Base-by-base conservation (phyloP, 2,797 vertebrate genomes). In the Kryptolebias ocellatus region DNA sequence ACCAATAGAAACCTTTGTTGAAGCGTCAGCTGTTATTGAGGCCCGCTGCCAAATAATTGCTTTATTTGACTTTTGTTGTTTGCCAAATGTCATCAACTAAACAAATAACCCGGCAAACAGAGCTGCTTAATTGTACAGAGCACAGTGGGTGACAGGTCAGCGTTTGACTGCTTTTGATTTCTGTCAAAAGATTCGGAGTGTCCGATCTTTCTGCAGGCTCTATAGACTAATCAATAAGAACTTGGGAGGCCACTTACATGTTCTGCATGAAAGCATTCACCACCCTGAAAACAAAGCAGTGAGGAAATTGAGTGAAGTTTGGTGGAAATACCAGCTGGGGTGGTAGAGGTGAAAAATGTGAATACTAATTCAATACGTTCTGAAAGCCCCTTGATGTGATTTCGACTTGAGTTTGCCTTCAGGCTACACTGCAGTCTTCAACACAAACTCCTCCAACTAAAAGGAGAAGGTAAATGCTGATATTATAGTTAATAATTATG, bases 221-320 rank as follows among this genome's bases (percentile, higher is more conserved):
- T 45, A 9, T 28, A 51, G 70, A n/a, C 60, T 60, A 57, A 90
- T 92, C 91, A 69, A 91, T 93, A 91, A 83, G 72, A 79, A 64
- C 87, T 65, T 60, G 70, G 86, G 87, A 83, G 87, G 87, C 74
- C 88, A 89, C 87, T 87, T 83, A 79, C 74, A 86, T 85, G 80
- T 87, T 86, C 82, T 84, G 78, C 85, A 83, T 88, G 79, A 83
- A 78, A 81, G 78, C 78, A 74, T 85, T 87, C 59, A 57, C 68
- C 73, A 74, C 63, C 50, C 50, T 64, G 53, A 69, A 87, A 80
- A 87, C 78, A 87, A 84, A 84, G 74, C 70, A 44, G 37, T 0
- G 44, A 70, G 64, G 58, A 71, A 85, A 88, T 67, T 50, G 53
- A 73, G 50, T 69, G 50, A 82, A 81, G 73, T 68, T 60, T 63